Percentiles rank a stretch among this genome's conserved stretches.
Evolutionary conservation across 2,113 vertebrate genomes (phyloP).

Genomic region (Noctilio leporinus): DNA sequence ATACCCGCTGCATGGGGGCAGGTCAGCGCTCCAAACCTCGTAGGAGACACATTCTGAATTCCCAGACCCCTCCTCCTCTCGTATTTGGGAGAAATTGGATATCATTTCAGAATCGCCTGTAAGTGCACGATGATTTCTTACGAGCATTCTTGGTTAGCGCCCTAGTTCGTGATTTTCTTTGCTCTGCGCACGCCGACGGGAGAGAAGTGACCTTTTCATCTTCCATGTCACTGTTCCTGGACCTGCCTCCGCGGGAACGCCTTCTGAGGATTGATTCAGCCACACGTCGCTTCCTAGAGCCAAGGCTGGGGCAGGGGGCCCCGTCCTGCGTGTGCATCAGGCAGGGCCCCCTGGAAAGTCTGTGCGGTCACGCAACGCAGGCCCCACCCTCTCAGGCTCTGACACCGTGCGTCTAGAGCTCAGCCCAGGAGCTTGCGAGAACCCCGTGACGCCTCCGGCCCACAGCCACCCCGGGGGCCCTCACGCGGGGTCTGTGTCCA

Average conservation of each 20-base stretch:
- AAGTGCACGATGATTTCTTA: background rate
- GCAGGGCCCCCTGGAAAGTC: too few species aligned
- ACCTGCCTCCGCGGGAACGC: fast-evolving
- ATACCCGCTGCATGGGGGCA: too few species aligned
- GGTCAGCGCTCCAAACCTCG: fast-evolving
- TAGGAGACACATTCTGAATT: background rate
- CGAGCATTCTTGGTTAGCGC: fast-evolving
- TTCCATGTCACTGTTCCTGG: background rate
- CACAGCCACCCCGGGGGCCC: fast-evolving
- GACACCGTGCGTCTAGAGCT: fast-evolving
- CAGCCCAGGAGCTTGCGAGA: too few species aligned
- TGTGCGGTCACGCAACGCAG: fast-evolving
- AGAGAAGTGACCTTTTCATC: fast-evolving
- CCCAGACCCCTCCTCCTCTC: fast-evolving
- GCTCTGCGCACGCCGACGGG: background rate
- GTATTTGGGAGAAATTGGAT: background rate
- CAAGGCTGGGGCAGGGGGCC: fast-evolving
- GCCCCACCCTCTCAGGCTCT: fast-evolving
- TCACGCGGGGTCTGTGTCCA: fast-evolving
- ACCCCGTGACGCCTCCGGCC: fast-evolving
- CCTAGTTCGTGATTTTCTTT: too few species aligned
- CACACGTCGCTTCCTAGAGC: background rate
- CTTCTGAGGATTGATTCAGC: background rate
- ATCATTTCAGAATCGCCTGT: background rate
- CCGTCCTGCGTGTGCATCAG: fast-evolving